These are phyloP conservation scores for Pygoscelis adeliae DNA, from an alignment of 2,113 vertebrate species.

Conservation along the genomic window DNA sequence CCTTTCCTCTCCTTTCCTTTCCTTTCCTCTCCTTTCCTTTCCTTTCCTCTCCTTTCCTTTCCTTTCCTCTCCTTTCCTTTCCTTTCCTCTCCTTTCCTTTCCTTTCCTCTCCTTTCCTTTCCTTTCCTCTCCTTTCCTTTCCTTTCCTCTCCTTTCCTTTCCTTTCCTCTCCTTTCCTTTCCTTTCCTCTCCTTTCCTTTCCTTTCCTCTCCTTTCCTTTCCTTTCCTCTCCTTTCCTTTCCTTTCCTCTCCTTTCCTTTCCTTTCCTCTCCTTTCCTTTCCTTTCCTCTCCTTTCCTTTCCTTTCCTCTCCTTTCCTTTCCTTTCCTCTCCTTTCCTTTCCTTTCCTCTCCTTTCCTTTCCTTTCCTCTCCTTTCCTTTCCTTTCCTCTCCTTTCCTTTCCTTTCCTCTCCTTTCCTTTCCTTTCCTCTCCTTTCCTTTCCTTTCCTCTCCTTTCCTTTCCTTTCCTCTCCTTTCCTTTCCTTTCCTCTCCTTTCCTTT, in stretches of 20 bases:
- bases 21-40: too few relatives aligned
- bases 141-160: too few relatives aligned
- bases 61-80: neutral
- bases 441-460: neutral
- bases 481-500: neutral
- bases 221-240: too few relatives aligned
- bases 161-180: neutral
- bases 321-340: neutral
- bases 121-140: too few relatives aligned
- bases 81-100: neutral
- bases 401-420: neutral
- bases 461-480: neutral
- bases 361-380: neutral
- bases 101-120: too few relatives aligned
- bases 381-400: neutral
- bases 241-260: too few relatives aligned
- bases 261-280: neutral
- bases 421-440: neutral
- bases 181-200: neutral
- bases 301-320: neutral
- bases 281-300: neutral
- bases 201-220: too few relatives aligned
- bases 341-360: neutral
- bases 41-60: too few relatives aligned
- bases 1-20: too few relatives aligned